Base-by-base conservation (phyloP, 2,888 invertebrate genomes). In the Erannis defoliaria region DNA sequence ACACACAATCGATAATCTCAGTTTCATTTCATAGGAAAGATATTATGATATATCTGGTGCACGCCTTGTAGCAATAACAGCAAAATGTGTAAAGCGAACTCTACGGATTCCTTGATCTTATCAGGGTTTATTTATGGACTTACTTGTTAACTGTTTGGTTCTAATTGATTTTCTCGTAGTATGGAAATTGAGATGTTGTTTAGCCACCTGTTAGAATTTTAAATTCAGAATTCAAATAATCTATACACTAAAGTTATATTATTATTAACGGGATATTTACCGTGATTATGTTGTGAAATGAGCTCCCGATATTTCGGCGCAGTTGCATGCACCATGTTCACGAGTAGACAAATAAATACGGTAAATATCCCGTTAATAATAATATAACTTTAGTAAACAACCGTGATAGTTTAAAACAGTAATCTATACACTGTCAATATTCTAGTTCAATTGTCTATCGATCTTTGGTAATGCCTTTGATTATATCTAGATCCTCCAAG, bases 401-500 rank as follows among this genome's bases (percentile, higher is more conserved):
- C n/a, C n/a, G n/a, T n/a, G n/a, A n/a, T n/a, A n/a, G n/a, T n/a
- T n/a, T n/a, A n/a, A n/a, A n/a, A n/a, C n/a, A n/a, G n/a, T n/a
- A n/a, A n/a, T n/a, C n/a, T n/a, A n/a, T 40, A 2, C n/a, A 10
- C 38, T 19, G 18, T 9, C 14, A 40, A 40, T 40, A 40, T 38
- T 10, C 9, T 38, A 3, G 12, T 42, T n/a, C 81, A 78, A 84
- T 84, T 79, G 82, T 76, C 73, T 81, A 85, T 86, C 88, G 84
- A 88, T 86, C 87, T 89, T 86, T 84, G 76, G 63, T 78, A 88
- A n/a, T n/a, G n/a, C n/a, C n/a, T n/a, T n/a, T n/a, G n/a, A n/a
- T n/a, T n/a, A n/a, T n/a, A n/a, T n/a, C n/a, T n/a, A n/a, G n/a
- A n/a, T n/a, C n/a, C n/a, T n/a, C n/a, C n/a, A n/a, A n/a, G n/a